Evolutionary conservation across 1,140 invertebrate genomes (phyloP).

Genomic region (Gryon sp.): DNA sequence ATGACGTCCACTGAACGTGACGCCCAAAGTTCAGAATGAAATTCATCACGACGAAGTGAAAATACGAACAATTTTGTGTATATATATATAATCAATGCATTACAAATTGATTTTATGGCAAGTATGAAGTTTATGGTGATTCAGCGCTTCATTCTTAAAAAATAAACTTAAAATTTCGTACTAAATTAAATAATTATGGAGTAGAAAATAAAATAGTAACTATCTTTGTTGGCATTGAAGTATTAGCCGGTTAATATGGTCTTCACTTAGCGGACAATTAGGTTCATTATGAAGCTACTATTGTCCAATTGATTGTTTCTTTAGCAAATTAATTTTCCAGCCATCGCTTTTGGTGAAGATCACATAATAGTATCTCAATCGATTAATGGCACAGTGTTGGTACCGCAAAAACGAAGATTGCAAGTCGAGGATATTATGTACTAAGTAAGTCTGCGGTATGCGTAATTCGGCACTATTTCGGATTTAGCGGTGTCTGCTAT

Average conservation of each 20-base stretch:
- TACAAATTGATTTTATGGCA: not conserved
- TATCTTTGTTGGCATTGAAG: conserved; percentile 20
- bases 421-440: conserved; percentile 66
- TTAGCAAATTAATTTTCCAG: conserved; percentile 50
- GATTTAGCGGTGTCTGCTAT: conserved; percentile 76
- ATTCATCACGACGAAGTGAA: conserved; percentile 1
- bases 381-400: conserved; percentile 22
- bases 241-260: conserved; percentile 46
- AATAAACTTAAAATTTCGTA: too few relatives aligned
- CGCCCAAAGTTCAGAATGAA: conserved; percentile 6
- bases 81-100: not conserved
- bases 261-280: conserved; percentile 18
- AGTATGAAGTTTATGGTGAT: too few relatives aligned
- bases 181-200: too few relatives aligned
- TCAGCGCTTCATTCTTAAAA: too few relatives aligned
- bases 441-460: conserved; percentile 71
- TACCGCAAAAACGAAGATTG: conserved; percentile 33
- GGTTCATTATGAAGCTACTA: conserved; percentile 48
- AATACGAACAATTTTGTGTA: not conserved
- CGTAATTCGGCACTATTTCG: conserved; percentile 76
- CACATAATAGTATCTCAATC: conserved; percentile 53
- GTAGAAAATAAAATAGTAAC: too few relatives aligned
- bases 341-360: conserved; percentile 26
- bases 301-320: conserved; percentile 58
- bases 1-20: conserved; percentile 4